Percentiles rank a stretch among this genome's conserved stretches.
Evolutionary conservation across 2,797 vertebrate genomes (phyloP).

Genomic region (Decapterus maruadsi): DNA sequence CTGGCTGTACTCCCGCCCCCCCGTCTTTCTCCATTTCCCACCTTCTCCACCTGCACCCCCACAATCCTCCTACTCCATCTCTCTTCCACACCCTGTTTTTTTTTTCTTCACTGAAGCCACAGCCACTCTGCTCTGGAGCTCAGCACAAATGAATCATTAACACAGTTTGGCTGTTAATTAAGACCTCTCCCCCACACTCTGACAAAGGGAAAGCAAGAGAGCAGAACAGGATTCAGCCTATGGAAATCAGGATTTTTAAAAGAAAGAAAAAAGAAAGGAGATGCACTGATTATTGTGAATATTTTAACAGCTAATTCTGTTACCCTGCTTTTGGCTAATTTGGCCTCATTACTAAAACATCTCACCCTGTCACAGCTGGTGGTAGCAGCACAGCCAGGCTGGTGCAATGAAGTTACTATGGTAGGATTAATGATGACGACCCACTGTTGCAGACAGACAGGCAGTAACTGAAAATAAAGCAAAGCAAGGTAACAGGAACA

Average conservation of each 20-base stretch:
- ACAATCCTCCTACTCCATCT: constrained; percentile 84
- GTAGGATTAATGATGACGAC: background rate
- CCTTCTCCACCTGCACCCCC: constrained; percentile 82
- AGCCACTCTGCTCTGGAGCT: constrained; percentile 31
- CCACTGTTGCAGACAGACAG: too few species aligned
- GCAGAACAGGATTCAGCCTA: background rate
- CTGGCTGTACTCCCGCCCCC: constrained; percentile 44
- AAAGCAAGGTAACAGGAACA: background rate
- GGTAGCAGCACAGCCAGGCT: background rate
- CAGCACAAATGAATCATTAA: constrained; percentile 86
- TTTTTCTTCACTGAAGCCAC: constrained; percentile 1
- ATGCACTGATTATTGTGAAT: background rate
- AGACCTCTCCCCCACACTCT: constrained; percentile 10
- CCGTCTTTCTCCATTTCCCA: constrained; percentile 60
- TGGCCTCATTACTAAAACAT: background rate
- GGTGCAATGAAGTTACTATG: background rate
- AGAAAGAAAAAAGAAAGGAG: background rate
- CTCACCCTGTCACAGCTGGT: background rate
- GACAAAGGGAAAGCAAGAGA: constrained; percentile 21
- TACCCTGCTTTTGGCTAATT: background rate
- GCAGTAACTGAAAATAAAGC: background rate
- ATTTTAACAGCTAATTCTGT: background rate
- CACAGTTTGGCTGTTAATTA: constrained; percentile 83
- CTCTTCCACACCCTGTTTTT: constrained; percentile 40
- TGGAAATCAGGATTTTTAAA: too few species aligned